Evolutionary conservation across 2,113 vertebrate genomes (phyloP).

Genomic region (Tylochromis polylepis): DNA sequence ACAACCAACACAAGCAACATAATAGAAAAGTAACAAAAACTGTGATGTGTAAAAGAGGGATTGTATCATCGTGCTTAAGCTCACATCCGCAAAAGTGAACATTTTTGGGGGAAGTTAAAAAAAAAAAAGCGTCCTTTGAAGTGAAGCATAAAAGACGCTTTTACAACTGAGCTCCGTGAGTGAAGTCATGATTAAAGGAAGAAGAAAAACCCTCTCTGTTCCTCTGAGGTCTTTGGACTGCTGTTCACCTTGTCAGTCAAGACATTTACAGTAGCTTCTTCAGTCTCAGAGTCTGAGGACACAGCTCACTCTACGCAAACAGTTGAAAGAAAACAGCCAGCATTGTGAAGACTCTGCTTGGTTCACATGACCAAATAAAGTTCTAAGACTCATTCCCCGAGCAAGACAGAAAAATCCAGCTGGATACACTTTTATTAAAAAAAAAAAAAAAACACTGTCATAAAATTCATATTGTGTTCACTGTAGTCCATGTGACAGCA

Average conservation of each 20-base stretch:
- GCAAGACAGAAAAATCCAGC: conserved; percentile 10
- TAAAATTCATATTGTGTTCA: not conserved
- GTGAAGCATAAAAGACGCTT: not conserved
- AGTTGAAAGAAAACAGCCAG: not conserved
- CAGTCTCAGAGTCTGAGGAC: not conserved
- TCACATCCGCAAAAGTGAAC: not conserved
- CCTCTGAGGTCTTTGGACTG: conserved; percentile 4
- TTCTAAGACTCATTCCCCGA: not conserved
- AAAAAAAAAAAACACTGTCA: not conserved
- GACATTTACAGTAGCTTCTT: not conserved
- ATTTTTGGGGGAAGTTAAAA: not conserved
- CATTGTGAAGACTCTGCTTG: not conserved
- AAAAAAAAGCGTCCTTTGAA: not conserved
- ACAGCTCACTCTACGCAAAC: not conserved
- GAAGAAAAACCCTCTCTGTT: conserved; percentile 2
- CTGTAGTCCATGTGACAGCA: not conserved
- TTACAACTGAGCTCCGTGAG: not conserved
- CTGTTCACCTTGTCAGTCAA: conserved; percentile 11
- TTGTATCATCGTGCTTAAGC: not conserved
- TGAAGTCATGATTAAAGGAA: conserved; percentile 4
- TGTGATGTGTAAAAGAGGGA: not conserved
- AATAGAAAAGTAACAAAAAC: not conserved
- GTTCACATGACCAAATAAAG: not conserved
- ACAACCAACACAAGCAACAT: not conserved
- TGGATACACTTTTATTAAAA: not conserved